Conservation (phyloP, 2,797 vertebrate genomes). For the Typhlichthys subterraneus region DNA sequence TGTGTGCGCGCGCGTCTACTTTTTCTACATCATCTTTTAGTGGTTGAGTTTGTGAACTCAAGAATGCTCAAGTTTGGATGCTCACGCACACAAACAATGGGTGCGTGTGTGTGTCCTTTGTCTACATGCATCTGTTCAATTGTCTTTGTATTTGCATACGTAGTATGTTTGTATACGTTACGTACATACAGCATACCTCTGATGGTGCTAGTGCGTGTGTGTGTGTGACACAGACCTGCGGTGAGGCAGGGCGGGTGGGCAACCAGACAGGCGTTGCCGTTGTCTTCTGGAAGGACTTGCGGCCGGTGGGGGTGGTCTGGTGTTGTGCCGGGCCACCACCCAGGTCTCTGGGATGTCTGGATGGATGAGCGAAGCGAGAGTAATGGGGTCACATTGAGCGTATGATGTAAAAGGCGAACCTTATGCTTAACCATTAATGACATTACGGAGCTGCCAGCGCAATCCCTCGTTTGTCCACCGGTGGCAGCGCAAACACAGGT, state of each 20-base stretch:
- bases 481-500: slow-evolving; percentile 59
- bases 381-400: slow-evolving; percentile 83
- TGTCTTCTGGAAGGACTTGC: slow-evolving; percentile 72
- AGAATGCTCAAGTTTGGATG: background rate
- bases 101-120: background rate
- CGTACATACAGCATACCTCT: too few relatives aligned
- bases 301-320: slow-evolving; percentile 27
- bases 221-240: slow-evolving; percentile 38
- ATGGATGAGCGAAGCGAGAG: slow-evolving; percentile 78
- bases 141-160: too few relatives aligned
- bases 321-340: slow-evolving; percentile 60
- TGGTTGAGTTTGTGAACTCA: slow-evolving; percentile 1
- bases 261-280: slow-evolving; percentile 47
- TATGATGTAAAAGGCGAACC: slow-evolving; percentile 73
- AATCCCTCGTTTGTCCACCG: slow-evolving; percentile 56
- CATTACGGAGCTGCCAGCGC: slow-evolving; percentile 65
- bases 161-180: too few relatives aligned
- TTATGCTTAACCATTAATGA: slow-evolving; percentile 72
- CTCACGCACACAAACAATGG: background rate
- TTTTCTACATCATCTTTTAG: slow-evolving; percentile 1
- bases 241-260: slow-evolving; percentile 42
- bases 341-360: slow-evolving; percentile 70
- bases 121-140: slow-evolving; percentile 8
- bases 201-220: background rate
- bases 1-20: slow-evolving; percentile 10